Evolutionary conservation across 2,113 vertebrate species (phyloP).

Genomic region (Pyrgilauda ruficollis): DNA sequence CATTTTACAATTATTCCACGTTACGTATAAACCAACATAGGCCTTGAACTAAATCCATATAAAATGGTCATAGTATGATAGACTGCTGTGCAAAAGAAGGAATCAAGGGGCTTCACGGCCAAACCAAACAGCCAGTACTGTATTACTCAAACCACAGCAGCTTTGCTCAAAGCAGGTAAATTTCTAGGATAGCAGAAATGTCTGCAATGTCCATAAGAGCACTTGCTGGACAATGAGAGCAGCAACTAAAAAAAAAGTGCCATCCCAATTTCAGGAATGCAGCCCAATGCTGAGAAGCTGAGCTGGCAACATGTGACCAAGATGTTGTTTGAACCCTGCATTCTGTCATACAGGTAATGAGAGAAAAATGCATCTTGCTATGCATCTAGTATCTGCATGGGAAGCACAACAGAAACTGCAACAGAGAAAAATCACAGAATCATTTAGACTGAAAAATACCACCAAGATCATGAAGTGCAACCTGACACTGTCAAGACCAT

Average conservation of each 20-base stretch:
- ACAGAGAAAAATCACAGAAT: rapidly evolving
- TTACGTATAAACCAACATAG: neutral
- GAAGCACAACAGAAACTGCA: rapidly evolving
- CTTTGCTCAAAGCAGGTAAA: neutral
- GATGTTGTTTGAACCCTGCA: rapidly evolving
- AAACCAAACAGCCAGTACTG: neutral
- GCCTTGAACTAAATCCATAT: neutral
- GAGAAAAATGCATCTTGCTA: neutral
- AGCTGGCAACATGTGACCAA: neutral
- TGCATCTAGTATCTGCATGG: neutral
- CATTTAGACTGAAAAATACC: neutral
- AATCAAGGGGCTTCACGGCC: neutral
- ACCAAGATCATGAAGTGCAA: neutral
- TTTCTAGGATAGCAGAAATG: neutral
- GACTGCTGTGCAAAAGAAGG: neutral
- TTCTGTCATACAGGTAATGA: neutral
- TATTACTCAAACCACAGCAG: neutral
- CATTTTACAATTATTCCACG: slow-evolving; percentile 13
- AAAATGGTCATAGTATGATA: neutral
- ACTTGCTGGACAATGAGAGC: neutral
- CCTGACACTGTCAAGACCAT: neutral
- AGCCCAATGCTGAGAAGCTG: rapidly evolving
- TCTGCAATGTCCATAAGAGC: neutral
- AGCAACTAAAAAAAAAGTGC: neutral
- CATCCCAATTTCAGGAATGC: neutral